Evolutionary conservation across 2,797 vertebrate genomes (phyloP).

Genomic region (Urophycis tenuis): DNA sequence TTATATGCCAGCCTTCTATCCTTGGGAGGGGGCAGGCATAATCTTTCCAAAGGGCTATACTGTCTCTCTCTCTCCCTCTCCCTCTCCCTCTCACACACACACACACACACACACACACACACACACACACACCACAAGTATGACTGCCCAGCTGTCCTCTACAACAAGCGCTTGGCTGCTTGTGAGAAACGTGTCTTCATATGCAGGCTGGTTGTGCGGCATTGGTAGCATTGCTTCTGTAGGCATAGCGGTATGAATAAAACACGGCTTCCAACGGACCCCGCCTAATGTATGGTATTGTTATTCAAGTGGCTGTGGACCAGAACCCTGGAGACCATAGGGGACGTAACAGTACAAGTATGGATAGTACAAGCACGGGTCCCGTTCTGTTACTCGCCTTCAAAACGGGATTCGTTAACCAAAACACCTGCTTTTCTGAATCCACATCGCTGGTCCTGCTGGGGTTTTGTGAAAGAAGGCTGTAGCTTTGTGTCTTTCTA

Average conservation of each 20-base stretch:
- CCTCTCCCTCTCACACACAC: too few relatives aligned
- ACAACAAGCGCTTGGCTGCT: not conserved
- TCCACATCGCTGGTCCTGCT: not conserved
- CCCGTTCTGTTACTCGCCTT: not conserved
- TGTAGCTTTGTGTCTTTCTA: not conserved
- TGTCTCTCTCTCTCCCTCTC: too few relatives aligned
- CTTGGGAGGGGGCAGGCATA: not conserved
- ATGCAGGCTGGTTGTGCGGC: slow-evolving; percentile 22
- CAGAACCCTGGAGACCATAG: slow-evolving; percentile 31
- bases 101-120: not conserved
- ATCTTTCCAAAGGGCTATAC: not conserved
- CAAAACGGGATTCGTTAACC: not conserved
- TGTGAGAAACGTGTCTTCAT: not conserved
- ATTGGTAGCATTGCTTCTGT: not conserved
- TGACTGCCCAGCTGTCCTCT: not conserved
- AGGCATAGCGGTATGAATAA: slow-evolving; percentile 40
- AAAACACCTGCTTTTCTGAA: not conserved
- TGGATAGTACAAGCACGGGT: not conserved
- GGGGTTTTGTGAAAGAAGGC: not conserved
- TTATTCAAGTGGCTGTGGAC: slow-evolving; percentile 22
- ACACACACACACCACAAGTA: not conserved
- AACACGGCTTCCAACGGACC: slow-evolving; percentile 20
- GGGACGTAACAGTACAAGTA: slow-evolving; percentile 6
- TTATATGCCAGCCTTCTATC: not conserved
- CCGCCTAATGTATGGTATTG: slow-evolving; percentile 19